These are phyloP conservation scores for Nephrotoma appendiculata DNA, from an alignment of 2,888 invertebrate genomes.

Conservation along the genomic window DNA sequence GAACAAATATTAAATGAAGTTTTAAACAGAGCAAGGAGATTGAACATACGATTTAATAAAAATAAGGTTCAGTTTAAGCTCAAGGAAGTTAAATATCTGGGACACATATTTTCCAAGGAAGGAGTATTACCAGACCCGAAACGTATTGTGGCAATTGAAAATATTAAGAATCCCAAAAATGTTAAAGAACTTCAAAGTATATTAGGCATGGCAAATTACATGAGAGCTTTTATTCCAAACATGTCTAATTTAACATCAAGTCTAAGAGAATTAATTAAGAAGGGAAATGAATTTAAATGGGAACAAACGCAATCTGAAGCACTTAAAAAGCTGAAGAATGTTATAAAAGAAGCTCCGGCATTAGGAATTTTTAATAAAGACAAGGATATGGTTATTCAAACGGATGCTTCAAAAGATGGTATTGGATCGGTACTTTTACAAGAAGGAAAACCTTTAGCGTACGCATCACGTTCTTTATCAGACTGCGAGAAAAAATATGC, in stretches of 20 bases:
- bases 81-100: conserved; percentile 18
- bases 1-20: conserved; percentile 16
- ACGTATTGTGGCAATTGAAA: not conserved
- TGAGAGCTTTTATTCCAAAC: not conserved
- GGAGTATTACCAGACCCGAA: not conserved
- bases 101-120: conserved; percentile 8
- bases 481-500: too few relatives aligned
- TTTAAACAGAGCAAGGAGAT: conserved; percentile 14
- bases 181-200: not conserved
- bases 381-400: too few relatives aligned
- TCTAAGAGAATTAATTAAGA: not conserved
- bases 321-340: not conserved
- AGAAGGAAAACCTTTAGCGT: too few relatives aligned
- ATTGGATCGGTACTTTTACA: too few relatives aligned
- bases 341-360: not conserved
- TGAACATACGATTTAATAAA: conserved; percentile 11
- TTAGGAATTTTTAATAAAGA: not conserved
- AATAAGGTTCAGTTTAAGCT: conserved; percentile 6
- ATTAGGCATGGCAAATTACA: not conserved
- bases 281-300: not conserved
- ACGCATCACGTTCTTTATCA: too few relatives aligned
- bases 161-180: not conserved
- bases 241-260: not conserved
- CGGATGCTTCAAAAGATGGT: too few relatives aligned
- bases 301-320: not conserved